Conservation (phyloP, 1,140 invertebrate genomes). For the Eurosta solidaginis region DNA sequence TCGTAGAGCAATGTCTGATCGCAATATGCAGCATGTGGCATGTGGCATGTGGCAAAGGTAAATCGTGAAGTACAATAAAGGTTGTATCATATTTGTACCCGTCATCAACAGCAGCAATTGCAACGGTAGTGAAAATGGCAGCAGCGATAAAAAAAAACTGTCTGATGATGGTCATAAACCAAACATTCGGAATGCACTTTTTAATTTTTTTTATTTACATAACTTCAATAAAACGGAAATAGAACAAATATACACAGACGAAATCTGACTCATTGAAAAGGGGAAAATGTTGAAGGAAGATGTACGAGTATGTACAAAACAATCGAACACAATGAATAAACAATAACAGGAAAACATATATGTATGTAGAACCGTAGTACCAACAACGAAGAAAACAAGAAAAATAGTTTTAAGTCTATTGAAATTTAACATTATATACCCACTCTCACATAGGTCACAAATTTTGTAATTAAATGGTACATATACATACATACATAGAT, state of each 20-base stretch:
- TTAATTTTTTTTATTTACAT: too few species aligned
- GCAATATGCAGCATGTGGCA: slow-evolving; percentile 15
- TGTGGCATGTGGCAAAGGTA: slow-evolving; percentile 14
- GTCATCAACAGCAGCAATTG: neutral
- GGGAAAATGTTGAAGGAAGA: too few species aligned
- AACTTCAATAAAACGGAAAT: neutral
- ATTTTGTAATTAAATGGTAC: too few species aligned
- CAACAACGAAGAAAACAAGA: neutral
- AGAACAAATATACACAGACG: neutral
- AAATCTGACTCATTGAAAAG: neutral
- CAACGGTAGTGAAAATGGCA: neutral
- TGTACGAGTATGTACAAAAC: neutral
- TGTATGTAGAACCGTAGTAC: neutral
- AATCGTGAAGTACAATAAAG: neutral
- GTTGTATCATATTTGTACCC: neutral
- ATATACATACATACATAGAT: too few species aligned
- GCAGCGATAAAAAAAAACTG: slow-evolving; percentile 2
- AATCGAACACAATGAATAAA: slow-evolving; percentile 8
- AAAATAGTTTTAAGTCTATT: too few species aligned
- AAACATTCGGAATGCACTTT: slow-evolving; percentile 23
- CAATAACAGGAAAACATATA: slow-evolving; percentile 6
- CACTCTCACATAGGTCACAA: too few species aligned
- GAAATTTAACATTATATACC: too few species aligned
- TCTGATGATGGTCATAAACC: slow-evolving; percentile 3
- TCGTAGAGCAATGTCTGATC: too few species aligned